Evolutionary conservation across 2,888 invertebrate species (phyloP).

Genomic region (Ramazzottius varieornatus): DNA sequence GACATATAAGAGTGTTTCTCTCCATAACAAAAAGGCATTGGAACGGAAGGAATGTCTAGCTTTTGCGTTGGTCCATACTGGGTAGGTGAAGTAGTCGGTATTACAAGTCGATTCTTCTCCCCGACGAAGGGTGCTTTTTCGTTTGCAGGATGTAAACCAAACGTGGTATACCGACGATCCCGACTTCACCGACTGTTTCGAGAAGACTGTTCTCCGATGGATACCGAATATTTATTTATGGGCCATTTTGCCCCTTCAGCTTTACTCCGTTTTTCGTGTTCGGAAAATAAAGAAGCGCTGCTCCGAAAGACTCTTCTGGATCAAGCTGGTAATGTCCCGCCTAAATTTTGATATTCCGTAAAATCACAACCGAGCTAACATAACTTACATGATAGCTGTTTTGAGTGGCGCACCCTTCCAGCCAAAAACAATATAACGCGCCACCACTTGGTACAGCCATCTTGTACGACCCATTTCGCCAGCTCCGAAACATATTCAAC

Average conservation of each 20-base stretch:
- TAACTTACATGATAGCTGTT: no score
- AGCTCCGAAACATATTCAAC: no score
- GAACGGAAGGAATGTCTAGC: no score
- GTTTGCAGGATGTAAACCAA: not conserved
- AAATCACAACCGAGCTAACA: no score
- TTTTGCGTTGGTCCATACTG: not conserved
- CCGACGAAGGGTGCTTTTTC: not conserved
- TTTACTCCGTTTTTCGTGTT: not conserved
- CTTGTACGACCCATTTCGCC: not conserved
- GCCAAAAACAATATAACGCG: no score
- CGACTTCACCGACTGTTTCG: constrained; percentile 1
- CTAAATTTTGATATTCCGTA: no score
- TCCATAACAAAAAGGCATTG: no score
- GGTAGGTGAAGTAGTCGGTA: not conserved
- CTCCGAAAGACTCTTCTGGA: not conserved
- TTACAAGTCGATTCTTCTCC: not conserved
- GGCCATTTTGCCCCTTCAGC: not conserved
- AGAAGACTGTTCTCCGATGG: not conserved
- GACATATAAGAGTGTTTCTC: no score
- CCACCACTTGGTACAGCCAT: no score
- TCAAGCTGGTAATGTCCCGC: not conserved
- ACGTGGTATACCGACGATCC: constrained; percentile 1
- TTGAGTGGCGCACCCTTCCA: no score
- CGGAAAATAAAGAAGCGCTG: not conserved
- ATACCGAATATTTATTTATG: not conserved